Conservation (phyloP, 2,113 vertebrate genomes). For the Apistogramma diplotaenia region DNA sequence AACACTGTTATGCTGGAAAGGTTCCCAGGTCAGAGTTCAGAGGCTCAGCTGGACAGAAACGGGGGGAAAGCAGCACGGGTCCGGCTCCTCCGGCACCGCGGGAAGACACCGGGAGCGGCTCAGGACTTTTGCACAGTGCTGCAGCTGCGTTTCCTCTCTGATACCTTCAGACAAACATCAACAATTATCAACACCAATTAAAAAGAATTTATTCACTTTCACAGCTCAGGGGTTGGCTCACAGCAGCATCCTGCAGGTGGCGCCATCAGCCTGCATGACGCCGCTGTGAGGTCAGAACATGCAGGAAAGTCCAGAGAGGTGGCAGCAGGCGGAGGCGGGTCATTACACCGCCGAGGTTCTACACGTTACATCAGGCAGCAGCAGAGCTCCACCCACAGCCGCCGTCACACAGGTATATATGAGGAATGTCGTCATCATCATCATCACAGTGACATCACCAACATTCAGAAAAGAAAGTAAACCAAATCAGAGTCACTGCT, state of each 20-base stretch:
- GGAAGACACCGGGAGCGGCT: background rate
- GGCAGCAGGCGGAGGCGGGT: background rate
- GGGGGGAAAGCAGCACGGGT: too few relatives aligned
- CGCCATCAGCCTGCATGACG: background rate
- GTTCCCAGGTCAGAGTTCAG: background rate
- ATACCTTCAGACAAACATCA: background rate
- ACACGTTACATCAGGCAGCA: background rate
- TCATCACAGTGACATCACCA: too few relatives aligned
- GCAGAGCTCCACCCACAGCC: too few relatives aligned
- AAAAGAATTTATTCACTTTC: background rate
- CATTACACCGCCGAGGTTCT: background rate
- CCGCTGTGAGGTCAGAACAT: background rate
- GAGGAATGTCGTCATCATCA: too few relatives aligned
- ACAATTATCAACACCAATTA: background rate
- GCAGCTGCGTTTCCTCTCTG: background rate
- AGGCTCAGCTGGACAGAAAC: too few relatives aligned
- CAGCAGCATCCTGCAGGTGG: background rate
- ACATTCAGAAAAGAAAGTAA: too few relatives aligned
- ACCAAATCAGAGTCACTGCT: too few relatives aligned
- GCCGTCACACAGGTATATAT: too few relatives aligned
- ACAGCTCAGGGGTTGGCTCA: background rate
- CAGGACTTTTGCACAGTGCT: background rate
- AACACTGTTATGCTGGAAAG: background rate
- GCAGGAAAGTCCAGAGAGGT: background rate
- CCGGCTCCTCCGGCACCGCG: too few relatives aligned